Evolutionary conservation across 2,113 vertebrate genomes (phyloP), one percentile per base, ranked within the genome.

Genomic region (Thalassarche chlororhynchos): DNA sequence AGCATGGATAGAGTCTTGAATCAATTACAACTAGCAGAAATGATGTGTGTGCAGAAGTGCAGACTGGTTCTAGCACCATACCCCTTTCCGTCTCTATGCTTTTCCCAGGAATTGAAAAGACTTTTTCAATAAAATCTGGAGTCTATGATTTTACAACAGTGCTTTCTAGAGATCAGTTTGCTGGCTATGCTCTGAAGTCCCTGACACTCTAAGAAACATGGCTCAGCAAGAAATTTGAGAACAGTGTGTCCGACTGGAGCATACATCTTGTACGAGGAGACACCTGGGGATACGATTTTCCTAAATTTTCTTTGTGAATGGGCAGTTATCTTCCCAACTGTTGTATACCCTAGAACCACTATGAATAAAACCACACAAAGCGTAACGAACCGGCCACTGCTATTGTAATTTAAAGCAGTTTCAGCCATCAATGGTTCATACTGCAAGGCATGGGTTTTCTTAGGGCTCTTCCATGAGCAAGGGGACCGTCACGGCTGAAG

Each of bases 81-180:
- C 2, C 8, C 14, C 29, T 75, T 71, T 78, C 46, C 6, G 0
- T 32, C 23, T n/a, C 47, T 44, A 0, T 1, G 5, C 14, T 72
- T 78, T 91, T 26, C 47, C 9, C 34, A 60, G 57, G 31, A 84
- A 40, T 14, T 36, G 21, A 84, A 80, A 55, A 62, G 32, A 21
- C 4, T n/a, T 68, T 62, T 57, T 38, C 42, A 81, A 15, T 21
- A 69, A 61, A 60, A 54, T 11, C 25, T 1, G 9, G 32, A 76
- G 44, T 12, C 31, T 21, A 7, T 38, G 38, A 29, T 78, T 84
- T 92, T 66, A 71, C n/a, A 66, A 10, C 24, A 25, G 8, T 32
- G 17, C 31, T 74, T 95, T 89, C n/a, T 36, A 34, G 61, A 68
- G 14, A 55, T 44, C 24, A 47, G 32, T 66, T 72, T 82, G 42